A percentile compares a stretch with the other conserved stretches of the same genome.
phyloP scores from a whole-genome alignment of 92 coral and sea anemone genomes.

The Palythoa grandiflora region DNA sequence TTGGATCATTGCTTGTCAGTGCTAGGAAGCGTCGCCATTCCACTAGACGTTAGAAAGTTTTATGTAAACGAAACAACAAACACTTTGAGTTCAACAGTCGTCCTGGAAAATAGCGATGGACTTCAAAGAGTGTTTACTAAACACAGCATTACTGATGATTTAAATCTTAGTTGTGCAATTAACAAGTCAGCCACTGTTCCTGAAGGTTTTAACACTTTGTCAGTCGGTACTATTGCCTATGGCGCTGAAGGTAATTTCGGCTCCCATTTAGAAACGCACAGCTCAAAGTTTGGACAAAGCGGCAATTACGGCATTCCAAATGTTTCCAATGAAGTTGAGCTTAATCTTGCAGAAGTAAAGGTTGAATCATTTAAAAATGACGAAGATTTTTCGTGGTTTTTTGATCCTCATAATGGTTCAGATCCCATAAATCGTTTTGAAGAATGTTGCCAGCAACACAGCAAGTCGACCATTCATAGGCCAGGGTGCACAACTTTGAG shows the following conservation, averaged over 20 bases:
- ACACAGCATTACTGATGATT: not conserved
- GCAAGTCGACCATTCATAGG: not conserved
- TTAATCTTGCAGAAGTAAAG: not conserved
- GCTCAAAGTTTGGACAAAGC: not conserved
- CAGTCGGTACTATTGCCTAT: not conserved
- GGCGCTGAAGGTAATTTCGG: not conserved
- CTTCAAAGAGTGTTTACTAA: not conserved
- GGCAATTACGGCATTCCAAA: not conserved
- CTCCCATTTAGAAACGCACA: not conserved
- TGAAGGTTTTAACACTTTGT: not conserved
- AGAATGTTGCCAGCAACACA: not conserved
- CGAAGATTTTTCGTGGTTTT: slow-evolving; percentile 40
- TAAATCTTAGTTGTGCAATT: not conserved
- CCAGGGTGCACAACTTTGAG: not conserved
- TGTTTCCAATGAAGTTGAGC: not conserved
- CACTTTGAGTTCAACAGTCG: not conserved
- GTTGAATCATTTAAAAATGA: not conserved
- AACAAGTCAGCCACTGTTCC: not conserved
- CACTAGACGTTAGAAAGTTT: slow-evolving; percentile 31
- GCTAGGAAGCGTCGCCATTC: slow-evolving; percentile 55
- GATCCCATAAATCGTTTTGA: not conserved
- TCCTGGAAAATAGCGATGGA: not conserved
- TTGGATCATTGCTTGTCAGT: slow-evolving; percentile 62
- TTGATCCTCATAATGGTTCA: not conserved
- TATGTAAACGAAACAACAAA: not conserved